Evolutionary conservation across 2,888 invertebrate species (phyloP).

Genomic region (Athetis lepigone): DNA sequence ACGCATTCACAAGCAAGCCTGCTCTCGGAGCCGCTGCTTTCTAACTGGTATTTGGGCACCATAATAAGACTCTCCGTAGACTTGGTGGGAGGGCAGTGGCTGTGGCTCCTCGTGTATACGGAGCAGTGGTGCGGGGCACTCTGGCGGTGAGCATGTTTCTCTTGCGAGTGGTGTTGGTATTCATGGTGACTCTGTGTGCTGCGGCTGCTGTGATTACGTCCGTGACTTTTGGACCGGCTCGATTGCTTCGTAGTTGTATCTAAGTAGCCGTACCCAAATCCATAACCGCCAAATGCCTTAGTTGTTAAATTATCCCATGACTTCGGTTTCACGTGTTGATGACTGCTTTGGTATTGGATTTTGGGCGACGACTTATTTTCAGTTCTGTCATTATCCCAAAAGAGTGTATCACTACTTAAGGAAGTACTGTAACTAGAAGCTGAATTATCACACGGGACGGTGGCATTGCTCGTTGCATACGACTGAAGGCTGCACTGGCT

Average conservation of each 20-base stretch:
- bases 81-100: slow-evolving; percentile 92
- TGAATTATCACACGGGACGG: slow-evolving; percentile 92
- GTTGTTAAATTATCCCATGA: slow-evolving; percentile 97
- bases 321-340: slow-evolving; percentile 93
- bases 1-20: slow-evolving; percentile 94
- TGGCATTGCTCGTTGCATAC: slow-evolving; percentile 94
- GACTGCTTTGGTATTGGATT: slow-evolving; percentile 86
- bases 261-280: slow-evolving; percentile 96
- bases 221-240: slow-evolving; percentile 85
- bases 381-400: slow-evolving; percentile 93
- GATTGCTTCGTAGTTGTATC: slow-evolving; percentile 91
- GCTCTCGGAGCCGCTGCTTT: slow-evolving; percentile 92
- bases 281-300: slow-evolving; percentile 96
- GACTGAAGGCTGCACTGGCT: slow-evolving; percentile 96
- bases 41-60: slow-evolving; percentile 91
- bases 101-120: slow-evolving; percentile 87
- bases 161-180: slow-evolving; percentile 81
- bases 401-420: slow-evolving; percentile 96
- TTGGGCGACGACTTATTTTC: slow-evolving; percentile 86
- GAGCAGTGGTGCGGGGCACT: slow-evolving; percentile 85
- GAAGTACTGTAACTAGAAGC: slow-evolving; percentile 96
- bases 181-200: slow-evolving; percentile 90
- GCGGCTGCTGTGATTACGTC: slow-evolving; percentile 91
- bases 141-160: slow-evolving; percentile 86
- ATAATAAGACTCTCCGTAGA: slow-evolving; percentile 95